A percentile compares a stretch with the other conserved stretches of the same genome.
Conservation (phyloP, 2,888 invertebrate genomes). For the Scaptomyza tumidula region DNA sequence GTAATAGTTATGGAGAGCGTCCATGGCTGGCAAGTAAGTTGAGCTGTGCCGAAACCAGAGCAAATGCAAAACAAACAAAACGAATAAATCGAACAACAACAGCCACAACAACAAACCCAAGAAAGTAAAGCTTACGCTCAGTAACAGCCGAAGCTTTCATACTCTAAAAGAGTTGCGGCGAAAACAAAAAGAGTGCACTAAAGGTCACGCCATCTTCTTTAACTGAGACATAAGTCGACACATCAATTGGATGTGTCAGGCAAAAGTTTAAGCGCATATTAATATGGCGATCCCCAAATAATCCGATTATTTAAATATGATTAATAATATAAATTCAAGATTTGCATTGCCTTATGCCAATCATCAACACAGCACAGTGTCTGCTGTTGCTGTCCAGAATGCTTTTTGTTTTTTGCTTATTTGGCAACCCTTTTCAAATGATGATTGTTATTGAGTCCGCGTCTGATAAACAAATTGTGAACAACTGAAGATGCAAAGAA, state of each 20-base stretch:
- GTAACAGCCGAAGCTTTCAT: conserved; percentile 46
- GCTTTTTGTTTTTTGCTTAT: conserved; percentile 1
- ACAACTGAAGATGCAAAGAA: conserved; percentile 15
- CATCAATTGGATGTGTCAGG: conserved; percentile 48
- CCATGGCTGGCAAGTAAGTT: conserved; percentile 35
- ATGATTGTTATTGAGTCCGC: conserved; percentile 24
- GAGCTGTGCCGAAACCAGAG: conserved; percentile 54
- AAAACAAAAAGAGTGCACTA: conserved; percentile 6
- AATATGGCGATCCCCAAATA: conserved; percentile 38
- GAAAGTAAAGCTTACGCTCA: conserved; percentile 43
- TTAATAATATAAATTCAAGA: conserved; percentile 53
- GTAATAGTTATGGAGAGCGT: conserved; percentile 36
- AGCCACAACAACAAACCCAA: conserved; percentile 12
- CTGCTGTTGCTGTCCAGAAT: conserved; percentile 22
- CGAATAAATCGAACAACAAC: conserved; percentile 2
- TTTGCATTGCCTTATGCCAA: conserved; percentile 45
- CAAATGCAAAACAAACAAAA: conserved; percentile 28
- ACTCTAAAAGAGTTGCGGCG: conserved; percentile 26
- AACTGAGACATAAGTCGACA: conserved; percentile 50
- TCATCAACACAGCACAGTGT: conserved; percentile 16
- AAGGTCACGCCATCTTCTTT: conserved; percentile 26
- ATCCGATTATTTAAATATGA: conserved; percentile 58
- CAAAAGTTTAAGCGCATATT: conserved; percentile 42
- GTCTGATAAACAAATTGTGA: conserved; percentile 22
- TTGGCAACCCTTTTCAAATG: conserved; percentile 22